phyloP scores from a whole-genome alignment of 2,113 vertebrate species.

The Delphinapterus leucas region DNA sequence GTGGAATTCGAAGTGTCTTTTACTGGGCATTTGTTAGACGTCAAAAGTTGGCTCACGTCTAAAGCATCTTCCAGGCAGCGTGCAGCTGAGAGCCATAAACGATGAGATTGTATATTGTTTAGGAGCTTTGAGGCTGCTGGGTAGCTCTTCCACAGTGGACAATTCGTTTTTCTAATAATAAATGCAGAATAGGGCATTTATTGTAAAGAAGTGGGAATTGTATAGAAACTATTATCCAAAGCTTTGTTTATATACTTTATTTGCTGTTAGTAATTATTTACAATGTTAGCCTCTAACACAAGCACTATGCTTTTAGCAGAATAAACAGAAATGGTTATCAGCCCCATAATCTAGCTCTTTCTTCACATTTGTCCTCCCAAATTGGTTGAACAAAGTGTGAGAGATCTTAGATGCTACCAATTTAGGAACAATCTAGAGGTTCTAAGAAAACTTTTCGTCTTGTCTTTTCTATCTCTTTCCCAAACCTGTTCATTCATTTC shows the following conservation, averaged over 20 bases:
- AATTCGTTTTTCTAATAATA: conserved; percentile 31
- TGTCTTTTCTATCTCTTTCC: background rate
- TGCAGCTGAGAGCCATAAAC: conserved; percentile 67
- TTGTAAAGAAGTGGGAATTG: conserved; percentile 26
- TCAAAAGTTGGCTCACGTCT: conserved; percentile 57
- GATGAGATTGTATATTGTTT: conserved; percentile 56
- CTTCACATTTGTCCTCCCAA: background rate
- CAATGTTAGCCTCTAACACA: background rate
- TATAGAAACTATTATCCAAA: background rate
- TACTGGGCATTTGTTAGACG: conserved; percentile 58
- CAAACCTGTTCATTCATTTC: background rate
- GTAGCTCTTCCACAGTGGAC: conserved; percentile 9
- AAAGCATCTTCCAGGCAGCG: conserved; percentile 55
- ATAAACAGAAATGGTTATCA: background rate
- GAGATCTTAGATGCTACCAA: background rate
- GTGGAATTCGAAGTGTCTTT: conserved; percentile 33
- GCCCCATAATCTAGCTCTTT: background rate
- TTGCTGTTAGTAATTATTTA: conserved; percentile 36
- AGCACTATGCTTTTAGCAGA: background rate
- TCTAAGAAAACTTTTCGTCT: background rate
- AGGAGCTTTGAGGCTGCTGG: background rate
- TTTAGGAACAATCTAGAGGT: background rate
- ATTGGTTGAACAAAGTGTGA: background rate
- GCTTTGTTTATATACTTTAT: background rate
- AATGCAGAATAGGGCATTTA: background rate